phyloP scores from a whole-genome alignment of 1,140 invertebrate genomes.

The Bradysia coprophila region DNA sequence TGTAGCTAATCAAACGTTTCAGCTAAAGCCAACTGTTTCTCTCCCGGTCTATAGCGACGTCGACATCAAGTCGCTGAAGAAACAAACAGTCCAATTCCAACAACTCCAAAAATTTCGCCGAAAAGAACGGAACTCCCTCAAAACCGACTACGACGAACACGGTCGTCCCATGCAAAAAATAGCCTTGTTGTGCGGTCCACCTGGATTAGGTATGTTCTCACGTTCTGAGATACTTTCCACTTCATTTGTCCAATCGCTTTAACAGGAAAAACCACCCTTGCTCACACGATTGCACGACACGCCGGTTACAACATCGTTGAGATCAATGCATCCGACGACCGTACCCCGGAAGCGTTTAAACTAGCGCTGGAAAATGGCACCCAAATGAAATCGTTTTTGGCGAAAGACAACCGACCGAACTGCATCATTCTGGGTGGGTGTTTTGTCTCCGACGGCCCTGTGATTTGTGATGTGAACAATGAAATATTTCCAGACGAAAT shows the following conservation, averaged over 20 bases:
- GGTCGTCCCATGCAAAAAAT: constrained; percentile 51
- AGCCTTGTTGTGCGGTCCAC: constrained; percentile 57
- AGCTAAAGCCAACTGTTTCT: too few species aligned
- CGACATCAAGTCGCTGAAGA: constrained; percentile 27
- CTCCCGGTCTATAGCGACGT: too few species aligned
- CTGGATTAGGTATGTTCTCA: too few species aligned
- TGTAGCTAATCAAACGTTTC: too few species aligned
- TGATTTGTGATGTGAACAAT: too few species aligned
- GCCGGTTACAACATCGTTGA: constrained; percentile 79
- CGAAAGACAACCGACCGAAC: constrained; percentile 65
- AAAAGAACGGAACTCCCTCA: constrained; percentile 12
- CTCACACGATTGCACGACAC: constrained; percentile 75
- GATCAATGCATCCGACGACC: constrained; percentile 85
- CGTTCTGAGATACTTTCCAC: too few species aligned
- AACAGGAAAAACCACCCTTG: constrained; percentile 93
- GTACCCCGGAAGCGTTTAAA: constrained; percentile 69
- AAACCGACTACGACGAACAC: constrained; percentile 37
- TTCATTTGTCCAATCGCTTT: constrained; percentile 49
- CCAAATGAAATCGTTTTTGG: constrained; percentile 76
- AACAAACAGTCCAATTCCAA: constrained; percentile 25
- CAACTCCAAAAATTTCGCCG: constrained; percentile 14
- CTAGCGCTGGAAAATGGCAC: constrained; percentile 67
- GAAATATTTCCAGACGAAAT: constrained; percentile 63
- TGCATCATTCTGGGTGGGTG: constrained; percentile 73
- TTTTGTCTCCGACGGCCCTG: too few species aligned